Evolutionary conservation across 2,888 invertebrate genomes (phyloP).

Genomic region (Harpalus rufipes): DNA sequence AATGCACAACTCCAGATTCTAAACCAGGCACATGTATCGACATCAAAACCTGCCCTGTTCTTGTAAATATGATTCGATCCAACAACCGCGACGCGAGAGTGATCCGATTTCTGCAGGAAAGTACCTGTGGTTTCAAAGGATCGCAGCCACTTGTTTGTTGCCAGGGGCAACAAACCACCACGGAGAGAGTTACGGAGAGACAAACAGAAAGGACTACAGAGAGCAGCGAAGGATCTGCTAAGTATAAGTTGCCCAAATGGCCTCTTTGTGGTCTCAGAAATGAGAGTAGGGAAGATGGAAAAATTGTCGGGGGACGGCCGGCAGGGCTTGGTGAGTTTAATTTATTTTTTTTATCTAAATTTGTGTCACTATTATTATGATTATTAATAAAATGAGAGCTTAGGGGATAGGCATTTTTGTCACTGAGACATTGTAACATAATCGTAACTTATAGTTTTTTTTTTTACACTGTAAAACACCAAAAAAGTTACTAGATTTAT

Average conservation of each 20-base stretch:
- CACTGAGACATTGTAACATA: no score
- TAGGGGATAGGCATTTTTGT: no score
- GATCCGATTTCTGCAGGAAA: conserved; percentile 11
- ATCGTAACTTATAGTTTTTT: no score
- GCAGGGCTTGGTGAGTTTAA: conserved; percentile 28
- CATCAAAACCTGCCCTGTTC: neutral
- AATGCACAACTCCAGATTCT: conserved; percentile 6
- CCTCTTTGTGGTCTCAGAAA: conserved; percentile 28
- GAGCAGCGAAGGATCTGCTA: neutral
- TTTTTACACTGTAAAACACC: no score
- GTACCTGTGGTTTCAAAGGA: conserved; percentile 12
- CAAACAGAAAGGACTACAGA: neutral
- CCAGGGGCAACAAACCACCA: neutral
- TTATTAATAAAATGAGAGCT: no score
- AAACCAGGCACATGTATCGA: conserved; percentile 8
- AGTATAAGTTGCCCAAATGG: neutral
- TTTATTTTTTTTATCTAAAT: neutral
- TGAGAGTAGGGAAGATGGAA: neutral
- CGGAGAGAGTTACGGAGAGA: neutral
- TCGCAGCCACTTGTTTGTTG: conserved; percentile 24
- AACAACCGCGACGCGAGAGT: neutral
- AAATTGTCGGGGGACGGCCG: conserved; percentile 32
- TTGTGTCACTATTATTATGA: no score
- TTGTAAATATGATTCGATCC: neutral
- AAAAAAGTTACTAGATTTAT: no score